Base-by-base conservation (phyloP, 53 echinoderm and acorn worm species). In the Astropecten irregularis region DNA sequence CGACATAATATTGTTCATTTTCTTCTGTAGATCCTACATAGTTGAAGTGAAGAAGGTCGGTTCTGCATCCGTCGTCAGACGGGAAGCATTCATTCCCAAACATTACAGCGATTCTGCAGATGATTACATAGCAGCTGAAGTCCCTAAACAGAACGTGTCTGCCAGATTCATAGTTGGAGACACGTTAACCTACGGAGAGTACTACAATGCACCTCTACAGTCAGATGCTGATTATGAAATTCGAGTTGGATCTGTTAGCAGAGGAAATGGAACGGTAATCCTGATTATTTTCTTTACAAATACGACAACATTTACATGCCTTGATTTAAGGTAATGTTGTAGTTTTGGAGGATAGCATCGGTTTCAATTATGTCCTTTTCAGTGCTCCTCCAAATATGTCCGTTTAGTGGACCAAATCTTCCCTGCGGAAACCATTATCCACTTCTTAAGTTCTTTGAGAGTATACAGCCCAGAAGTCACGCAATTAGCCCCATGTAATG, bases 141-240 rank as follows among this genome's bases (percentile, higher is more conserved):
- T 44, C 22, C 29, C 28, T 16, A 26, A 42, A 37, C 22, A 2
- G 6, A 27, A 23, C 11, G 10, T 27, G 7, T 44, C 68, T 11
- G 42, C 4, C 21, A 49, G 18, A 51, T 71, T 71, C 9, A 51
- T 71, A 50, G 52, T 71, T 33, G 71, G 71, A 50, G 71, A 71
- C 20, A 42, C 49, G 14, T 30, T 3, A 16, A 71, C 44, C 10
- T 34, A 71, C 26, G 52, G 52, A 15, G 50, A 14, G 18, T 71
- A 71, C 71, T 71, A 47, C 49, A 71, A 71, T 49, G 71, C 71
- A 50, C 50, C 71, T 27, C 52, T 71, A 31, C 50, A 71, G 20
- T 13, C 49, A n/a, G 71, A 26, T 9, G 52, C 50, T 35, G 19
- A 23, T 0, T 71, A 71, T 44, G 18, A 51, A 19, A 71, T 71